These are phyloP conservation scores for Megastigmus dorsalis DNA, from an alignment of 2,888 invertebrate species.

Conservation along the genomic window DNA sequence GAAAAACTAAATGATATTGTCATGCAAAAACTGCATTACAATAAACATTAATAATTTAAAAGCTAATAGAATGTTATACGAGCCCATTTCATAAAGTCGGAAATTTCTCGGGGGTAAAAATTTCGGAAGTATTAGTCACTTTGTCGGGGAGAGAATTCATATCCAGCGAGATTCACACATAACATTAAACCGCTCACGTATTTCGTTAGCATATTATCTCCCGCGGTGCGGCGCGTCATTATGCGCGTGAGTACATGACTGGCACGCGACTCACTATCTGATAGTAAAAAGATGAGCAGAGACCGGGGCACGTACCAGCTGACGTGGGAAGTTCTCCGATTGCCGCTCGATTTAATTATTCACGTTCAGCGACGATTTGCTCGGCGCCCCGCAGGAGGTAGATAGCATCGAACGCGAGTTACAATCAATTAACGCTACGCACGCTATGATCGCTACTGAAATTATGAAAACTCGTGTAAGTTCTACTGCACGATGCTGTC, in stretches of 20 bases:
- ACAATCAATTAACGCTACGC: constrained; percentile 34
- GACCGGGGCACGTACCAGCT: constrained; percentile 38
- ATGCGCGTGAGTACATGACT: constrained; percentile 54
- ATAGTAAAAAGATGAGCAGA: constrained; percentile 56
- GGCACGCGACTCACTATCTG: constrained; percentile 66
- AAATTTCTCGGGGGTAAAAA: not conserved
- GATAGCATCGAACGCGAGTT: constrained; percentile 20
- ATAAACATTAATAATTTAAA: too few species aligned
- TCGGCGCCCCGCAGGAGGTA: constrained; percentile 11
- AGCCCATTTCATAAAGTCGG: constrained; percentile 3
- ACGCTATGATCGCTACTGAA: not conserved
- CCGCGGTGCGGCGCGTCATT: constrained; percentile 59
- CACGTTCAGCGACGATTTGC: constrained; percentile 39
- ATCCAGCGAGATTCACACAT: constrained; percentile 65
- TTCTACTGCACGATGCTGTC: not conserved
- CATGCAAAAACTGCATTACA: too few species aligned
- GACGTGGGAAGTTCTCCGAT: constrained; percentile 61
- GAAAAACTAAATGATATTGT: too few species aligned
- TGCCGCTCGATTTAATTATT: constrained; percentile 49
- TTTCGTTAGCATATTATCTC: constrained; percentile 70
- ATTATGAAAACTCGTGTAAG: too few species aligned
- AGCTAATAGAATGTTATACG: too few species aligned
- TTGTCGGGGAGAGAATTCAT: constrained; percentile 62
- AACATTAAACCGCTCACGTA: constrained; percentile 62
- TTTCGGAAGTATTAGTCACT: constrained; percentile 23